These are phyloP conservation scores for Ursus arctos DNA, from an alignment of 2,113 vertebrate genomes.

Conservation along the genomic window DNA sequence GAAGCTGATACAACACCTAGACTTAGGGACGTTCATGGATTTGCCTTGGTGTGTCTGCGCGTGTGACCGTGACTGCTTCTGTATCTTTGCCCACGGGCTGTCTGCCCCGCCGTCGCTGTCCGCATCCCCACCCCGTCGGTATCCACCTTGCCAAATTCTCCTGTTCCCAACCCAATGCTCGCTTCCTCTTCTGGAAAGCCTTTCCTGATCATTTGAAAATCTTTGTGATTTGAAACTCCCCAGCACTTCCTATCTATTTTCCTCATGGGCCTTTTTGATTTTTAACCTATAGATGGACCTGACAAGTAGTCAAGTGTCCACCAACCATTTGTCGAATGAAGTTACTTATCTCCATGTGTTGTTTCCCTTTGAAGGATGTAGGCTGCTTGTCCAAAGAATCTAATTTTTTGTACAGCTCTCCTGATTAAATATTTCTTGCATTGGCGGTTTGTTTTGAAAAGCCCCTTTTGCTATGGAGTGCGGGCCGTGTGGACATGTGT, in stretches of 20 bases:
- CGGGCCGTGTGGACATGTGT: neutral
- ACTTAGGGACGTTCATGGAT: rapidly evolving
- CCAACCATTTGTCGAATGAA: neutral
- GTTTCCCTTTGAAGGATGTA: neutral
- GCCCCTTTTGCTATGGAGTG: neutral
- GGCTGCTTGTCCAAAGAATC: neutral
- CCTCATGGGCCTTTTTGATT: neutral
- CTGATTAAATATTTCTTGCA: neutral
- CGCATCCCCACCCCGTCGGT: rapidly evolving
- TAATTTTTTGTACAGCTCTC: neutral
- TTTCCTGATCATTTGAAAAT: neutral
- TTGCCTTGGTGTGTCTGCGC: neutral
- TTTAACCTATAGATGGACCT: neutral
- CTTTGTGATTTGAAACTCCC: neutral
- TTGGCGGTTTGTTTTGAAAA: neutral
- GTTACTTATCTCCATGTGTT: neutral
- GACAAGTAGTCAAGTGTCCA: neutral
- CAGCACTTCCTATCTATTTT: neutral
- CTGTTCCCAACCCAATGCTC: neutral
- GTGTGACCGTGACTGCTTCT: neutral
- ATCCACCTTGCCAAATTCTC: neutral
- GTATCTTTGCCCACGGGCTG: too few relatives aligned
- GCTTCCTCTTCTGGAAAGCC: neutral
- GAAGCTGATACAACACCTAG: neutral
- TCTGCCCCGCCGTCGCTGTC: too few relatives aligned